Conservation (phyloP, 2,797 vertebrate species). For the Sebastes paucispinis region DNA sequence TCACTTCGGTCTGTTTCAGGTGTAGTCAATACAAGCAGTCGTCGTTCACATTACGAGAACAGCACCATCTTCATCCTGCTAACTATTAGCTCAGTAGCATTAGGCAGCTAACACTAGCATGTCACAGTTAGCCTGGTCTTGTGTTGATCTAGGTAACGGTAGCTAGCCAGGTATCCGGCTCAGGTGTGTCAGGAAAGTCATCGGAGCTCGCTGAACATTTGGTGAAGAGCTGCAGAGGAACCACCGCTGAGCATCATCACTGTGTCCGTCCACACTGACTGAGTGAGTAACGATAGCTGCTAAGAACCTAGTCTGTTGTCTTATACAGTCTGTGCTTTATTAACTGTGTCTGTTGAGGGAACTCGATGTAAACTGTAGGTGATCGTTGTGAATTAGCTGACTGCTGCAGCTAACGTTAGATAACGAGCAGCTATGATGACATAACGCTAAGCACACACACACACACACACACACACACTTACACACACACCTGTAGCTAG, state of each 20-base stretch:
- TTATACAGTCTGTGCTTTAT: neutral
- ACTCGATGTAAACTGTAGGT: neutral
- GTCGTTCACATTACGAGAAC: slow-evolving; percentile 26
- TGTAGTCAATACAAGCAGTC: slow-evolving; percentile 3
- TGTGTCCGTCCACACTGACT: slow-evolving; percentile 29
- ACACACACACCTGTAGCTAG: slow-evolving; percentile 65
- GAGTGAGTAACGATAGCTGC: slow-evolving; percentile 65
- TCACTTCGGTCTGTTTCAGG: slow-evolving; percentile 16
- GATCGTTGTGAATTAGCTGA: neutral
- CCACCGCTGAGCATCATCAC: slow-evolving; percentile 38
- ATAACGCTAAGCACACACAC: slow-evolving; percentile 52
- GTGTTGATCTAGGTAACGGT: slow-evolving; percentile 48
- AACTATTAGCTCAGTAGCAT: slow-evolving; percentile 72
- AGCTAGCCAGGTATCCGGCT: slow-evolving; percentile 51
- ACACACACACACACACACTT: slow-evolving; percentile 61
- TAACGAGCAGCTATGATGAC: slow-evolving; percentile 20
- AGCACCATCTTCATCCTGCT: slow-evolving; percentile 76
- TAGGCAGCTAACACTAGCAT: slow-evolving; percentile 72
- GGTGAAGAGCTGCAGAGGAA: slow-evolving; percentile 36
- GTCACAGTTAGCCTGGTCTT: slow-evolving; percentile 57
- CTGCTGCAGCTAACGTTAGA: slow-evolving; percentile 7
- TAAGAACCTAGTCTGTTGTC: slow-evolving; percentile 19
- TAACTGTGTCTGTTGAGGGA: neutral
- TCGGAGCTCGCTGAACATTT: slow-evolving; percentile 38
- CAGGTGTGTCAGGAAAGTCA: slow-evolving; percentile 44